These are phyloP conservation scores for Philereme vetulata DNA, from an alignment of 2,888 invertebrate genomes.

Conservation along the genomic window DNA sequence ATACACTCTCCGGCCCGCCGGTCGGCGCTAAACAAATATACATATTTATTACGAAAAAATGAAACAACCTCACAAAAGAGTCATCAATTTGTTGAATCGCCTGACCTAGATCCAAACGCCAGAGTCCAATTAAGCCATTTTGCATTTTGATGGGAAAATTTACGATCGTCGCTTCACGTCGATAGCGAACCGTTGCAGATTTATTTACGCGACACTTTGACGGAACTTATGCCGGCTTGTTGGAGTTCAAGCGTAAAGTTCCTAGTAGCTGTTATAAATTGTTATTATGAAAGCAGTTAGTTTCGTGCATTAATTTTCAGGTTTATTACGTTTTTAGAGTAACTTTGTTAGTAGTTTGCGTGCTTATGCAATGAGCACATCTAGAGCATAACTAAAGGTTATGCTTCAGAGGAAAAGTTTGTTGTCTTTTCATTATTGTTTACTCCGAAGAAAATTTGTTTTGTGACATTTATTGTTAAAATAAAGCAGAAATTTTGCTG, in stretches of 20 bases:
- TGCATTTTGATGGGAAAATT: slow-evolving; percentile 82
- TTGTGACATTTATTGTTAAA: not conserved
- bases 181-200: slow-evolving; percentile 58
- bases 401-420: slow-evolving; percentile 13
- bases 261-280: slow-evolving; percentile 31
- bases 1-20: slow-evolving; percentile 88
- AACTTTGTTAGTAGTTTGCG: slow-evolving; percentile 26
- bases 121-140: slow-evolving; percentile 82
- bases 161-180: slow-evolving; percentile 72
- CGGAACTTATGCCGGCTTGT: slow-evolving; percentile 48
- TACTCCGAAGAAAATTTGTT: slow-evolving; percentile 4
- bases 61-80: slow-evolving; percentile 68
- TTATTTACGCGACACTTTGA: slow-evolving; percentile 62
- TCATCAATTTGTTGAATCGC: slow-evolving; percentile 77
- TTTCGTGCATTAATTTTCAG: slow-evolving; percentile 30
- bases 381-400: slow-evolving; percentile 15
- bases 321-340: slow-evolving; percentile 25
- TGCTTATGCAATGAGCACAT: slow-evolving; percentile 15
- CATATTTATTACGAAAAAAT: slow-evolving; percentile 47
- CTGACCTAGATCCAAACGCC: slow-evolving; percentile 79
- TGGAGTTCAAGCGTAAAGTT: slow-evolving; percentile 23
- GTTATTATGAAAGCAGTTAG: slow-evolving; percentile 32
- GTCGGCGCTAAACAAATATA: slow-evolving; percentile 85
- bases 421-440: slow-evolving; percentile 2
- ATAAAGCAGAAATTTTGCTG: not conserved